Conservation (phyloP, 2,888 invertebrate species). For the Ornithoptera alexandrae region DNA sequence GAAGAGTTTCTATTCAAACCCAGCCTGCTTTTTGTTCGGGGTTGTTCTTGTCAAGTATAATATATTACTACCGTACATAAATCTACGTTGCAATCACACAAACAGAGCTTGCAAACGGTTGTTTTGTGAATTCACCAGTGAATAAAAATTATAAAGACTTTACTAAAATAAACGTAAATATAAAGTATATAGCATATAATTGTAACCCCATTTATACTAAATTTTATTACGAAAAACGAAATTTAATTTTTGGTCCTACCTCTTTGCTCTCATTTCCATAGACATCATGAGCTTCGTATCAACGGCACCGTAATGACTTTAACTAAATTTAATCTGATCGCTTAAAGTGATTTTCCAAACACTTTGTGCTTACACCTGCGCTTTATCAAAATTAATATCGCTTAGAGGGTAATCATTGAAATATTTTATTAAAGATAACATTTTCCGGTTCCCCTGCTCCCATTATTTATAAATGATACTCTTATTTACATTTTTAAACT, state of each 20-base stretch:
- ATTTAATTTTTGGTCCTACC: background rate
- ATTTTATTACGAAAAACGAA: background rate
- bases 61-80: too few species aligned
- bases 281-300: background rate
- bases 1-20: too few species aligned
- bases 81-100: too few species aligned
- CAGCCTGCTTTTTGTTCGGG: too few species aligned
- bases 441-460: background rate
- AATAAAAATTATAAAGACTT: too few species aligned
- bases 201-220: too few species aligned
- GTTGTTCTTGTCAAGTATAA: too few species aligned
- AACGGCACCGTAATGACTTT: constrained; percentile 12
- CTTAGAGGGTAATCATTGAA: constrained; percentile 5
- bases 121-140: too few species aligned
- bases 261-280: background rate
- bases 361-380: constrained; percentile 13
- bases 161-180: too few species aligned
- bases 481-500: background rate
- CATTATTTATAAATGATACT: background rate
- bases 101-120: too few species aligned
- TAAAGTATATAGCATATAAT: too few species aligned
- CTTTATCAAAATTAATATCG: constrained; percentile 8
- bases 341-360: constrained; percentile 16
- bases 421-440: background rate
- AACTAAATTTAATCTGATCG: constrained; percentile 16